These are phyloP conservation scores for Mycteria americana DNA, from an alignment of 2,797 vertebrate genomes.

Conservation along the genomic window DNA sequence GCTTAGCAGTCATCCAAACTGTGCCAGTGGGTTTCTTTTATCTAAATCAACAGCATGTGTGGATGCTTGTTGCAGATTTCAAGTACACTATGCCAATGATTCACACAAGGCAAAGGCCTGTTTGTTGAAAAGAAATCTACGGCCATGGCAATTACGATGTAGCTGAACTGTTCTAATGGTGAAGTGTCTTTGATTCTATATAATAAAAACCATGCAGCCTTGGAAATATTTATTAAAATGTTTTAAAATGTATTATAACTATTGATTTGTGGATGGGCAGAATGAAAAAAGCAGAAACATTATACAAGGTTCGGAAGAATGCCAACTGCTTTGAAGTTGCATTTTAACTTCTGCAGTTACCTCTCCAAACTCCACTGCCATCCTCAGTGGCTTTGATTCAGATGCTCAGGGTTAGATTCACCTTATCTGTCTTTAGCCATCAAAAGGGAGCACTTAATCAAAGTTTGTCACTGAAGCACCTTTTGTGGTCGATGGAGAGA, in stretches of 20 bases:
- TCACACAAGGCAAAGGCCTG: slow-evolving; percentile 44
- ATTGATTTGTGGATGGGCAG: slow-evolving; percentile 35
- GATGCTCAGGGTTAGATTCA: neutral
- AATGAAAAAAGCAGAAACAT: slow-evolving; percentile 19
- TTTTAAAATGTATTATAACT: slow-evolving; percentile 33
- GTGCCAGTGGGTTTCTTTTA: slow-evolving; percentile 58
- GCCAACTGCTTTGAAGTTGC: neutral
- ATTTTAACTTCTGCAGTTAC: neutral
- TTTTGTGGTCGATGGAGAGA: neutral
- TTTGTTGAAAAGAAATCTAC: slow-evolving; percentile 39
- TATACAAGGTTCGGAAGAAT: neutral
- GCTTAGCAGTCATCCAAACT: slow-evolving; percentile 34
- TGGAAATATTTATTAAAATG: slow-evolving; percentile 57
- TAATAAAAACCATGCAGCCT: slow-evolving; percentile 51
- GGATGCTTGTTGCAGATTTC: slow-evolving; percentile 35
- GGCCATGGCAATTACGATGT: slow-evolving; percentile 42
- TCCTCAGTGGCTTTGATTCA: neutral
- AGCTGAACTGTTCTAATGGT: slow-evolving; percentile 37
- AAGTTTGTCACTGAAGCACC: neutral
- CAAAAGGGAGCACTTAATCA: neutral
- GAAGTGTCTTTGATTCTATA: slow-evolving; percentile 54
- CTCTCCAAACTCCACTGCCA: neutral
- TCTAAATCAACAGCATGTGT: slow-evolving; percentile 52
- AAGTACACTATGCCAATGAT: neutral
- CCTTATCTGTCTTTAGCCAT: neutral